Conservation (phyloP, 2,888 invertebrate genomes). For the Allolobophora icterica region DNA sequence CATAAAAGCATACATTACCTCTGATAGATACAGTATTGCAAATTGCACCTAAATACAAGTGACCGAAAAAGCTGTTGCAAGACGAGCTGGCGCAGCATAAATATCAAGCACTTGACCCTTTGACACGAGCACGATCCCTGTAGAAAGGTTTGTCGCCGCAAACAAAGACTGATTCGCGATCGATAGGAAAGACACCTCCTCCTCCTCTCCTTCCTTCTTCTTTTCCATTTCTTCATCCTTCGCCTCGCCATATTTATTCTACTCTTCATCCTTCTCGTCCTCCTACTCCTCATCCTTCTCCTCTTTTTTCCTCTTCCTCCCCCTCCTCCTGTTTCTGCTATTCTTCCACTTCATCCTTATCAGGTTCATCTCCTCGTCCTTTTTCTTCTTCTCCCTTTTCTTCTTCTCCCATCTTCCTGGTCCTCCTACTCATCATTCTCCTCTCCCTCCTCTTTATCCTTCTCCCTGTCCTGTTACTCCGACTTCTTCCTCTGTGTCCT, state of each 20-base stretch:
- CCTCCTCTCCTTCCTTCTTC: neutral
- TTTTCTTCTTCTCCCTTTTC: too few species aligned
- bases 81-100: neutral
- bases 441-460: too few species aligned
- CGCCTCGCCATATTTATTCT: neutral
- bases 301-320: too few species aligned
- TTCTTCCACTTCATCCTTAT: too few species aligned
- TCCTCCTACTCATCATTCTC: too few species aligned
- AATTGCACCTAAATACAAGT: neutral
- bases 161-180: constrained; percentile 3
- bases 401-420: too few species aligned
- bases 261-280: too few species aligned
- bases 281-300: too few species aligned
- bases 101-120: neutral
- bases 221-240: neutral
- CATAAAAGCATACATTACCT: neutral
- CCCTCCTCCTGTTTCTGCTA: too few species aligned
- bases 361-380: too few species aligned
- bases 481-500: too few species aligned
- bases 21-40: neutral
- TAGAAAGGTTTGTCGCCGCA: constrained; percentile 17
- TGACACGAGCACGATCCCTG: neutral
- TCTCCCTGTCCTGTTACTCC: too few species aligned
- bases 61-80: neutral
- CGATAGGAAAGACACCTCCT: neutral